Conservation (phyloP, 2,888 invertebrate species). For the Drosophila borborema region DNA sequence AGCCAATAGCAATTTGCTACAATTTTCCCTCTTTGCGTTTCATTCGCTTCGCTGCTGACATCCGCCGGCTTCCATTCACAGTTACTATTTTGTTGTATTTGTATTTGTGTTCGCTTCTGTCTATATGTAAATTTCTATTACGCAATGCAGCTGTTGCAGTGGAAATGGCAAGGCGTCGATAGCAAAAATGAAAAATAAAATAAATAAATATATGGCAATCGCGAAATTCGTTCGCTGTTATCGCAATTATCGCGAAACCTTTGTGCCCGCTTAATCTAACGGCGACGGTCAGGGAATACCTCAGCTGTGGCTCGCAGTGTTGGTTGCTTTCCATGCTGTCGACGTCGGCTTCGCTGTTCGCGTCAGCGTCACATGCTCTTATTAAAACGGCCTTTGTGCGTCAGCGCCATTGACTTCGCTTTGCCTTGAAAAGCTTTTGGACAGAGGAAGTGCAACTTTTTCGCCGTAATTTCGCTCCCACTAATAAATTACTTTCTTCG, state of each 20-base stretch:
- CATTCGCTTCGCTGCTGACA: slow-evolving; percentile 12
- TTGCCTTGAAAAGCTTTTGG: slow-evolving; percentile 1
- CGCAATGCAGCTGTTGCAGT: slow-evolving; percentile 49
- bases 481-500: slow-evolving; percentile 19
- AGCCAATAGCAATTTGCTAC: slow-evolving; percentile 17
- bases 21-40: slow-evolving; percentile 1
- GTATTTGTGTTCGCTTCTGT: slow-evolving; percentile 41
- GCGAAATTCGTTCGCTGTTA: slow-evolving; percentile 38
- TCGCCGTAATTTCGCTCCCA: slow-evolving; percentile 10
- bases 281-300: slow-evolving; percentile 65
- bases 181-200: slow-evolving; percentile 12
- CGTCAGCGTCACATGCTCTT: slow-evolving; percentile 59
- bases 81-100: slow-evolving; percentile 41
- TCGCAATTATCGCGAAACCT: slow-evolving; percentile 44
- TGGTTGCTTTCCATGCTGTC: slow-evolving; percentile 11
- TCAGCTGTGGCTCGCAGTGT: slow-evolving; percentile 19
- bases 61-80: slow-evolving; percentile 60
- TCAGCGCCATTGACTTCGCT: slow-evolving; percentile 38
- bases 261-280: slow-evolving; percentile 48
- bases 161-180: slow-evolving; percentile 25
- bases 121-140: slow-evolving; percentile 43
- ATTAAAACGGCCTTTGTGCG: slow-evolving; percentile 65
- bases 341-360: slow-evolving; percentile 55
- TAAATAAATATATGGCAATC: slow-evolving; percentile 18
- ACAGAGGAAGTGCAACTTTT: slow-evolving; percentile 3